Evolutionary conservation across 2,888 invertebrate species (phyloP).

Genomic region (Oconnorella tubifera): DNA sequence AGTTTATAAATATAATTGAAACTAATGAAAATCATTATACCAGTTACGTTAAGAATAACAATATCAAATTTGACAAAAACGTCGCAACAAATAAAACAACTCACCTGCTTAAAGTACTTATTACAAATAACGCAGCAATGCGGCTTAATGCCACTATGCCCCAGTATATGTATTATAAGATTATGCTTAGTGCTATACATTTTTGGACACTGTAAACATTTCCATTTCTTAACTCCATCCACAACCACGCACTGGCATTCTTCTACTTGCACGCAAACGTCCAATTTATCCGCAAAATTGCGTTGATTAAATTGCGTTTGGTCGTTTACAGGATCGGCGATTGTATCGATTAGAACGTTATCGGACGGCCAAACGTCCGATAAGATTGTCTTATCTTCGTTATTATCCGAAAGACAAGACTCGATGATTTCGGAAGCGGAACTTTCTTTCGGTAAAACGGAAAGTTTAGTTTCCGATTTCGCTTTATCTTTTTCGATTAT

Average conservation of each 20-base stretch:
- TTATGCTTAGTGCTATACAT: conserved; percentile 55
- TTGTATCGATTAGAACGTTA: neutral
- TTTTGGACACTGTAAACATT: conserved; percentile 51
- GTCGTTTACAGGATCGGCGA: neutral
- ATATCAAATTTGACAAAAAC: too few relatives aligned
- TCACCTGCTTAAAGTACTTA: conserved; percentile 52
- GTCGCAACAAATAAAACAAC: neutral
- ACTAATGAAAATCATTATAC: too few relatives aligned
- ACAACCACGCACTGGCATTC: conserved; percentile 48
- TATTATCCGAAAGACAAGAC: too few relatives aligned
- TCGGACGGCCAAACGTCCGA: neutral
- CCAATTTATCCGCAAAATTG: conserved; percentile 4
- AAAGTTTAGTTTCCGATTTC: too few relatives aligned
- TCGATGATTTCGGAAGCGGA: too few relatives aligned
- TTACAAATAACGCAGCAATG: conserved; percentile 54
- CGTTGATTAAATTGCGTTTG: neutral
- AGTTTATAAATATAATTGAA: too few relatives aligned
- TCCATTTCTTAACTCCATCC: conserved; percentile 52
- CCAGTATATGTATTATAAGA: conserved; percentile 52
- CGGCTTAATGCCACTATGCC: conserved; percentile 53
- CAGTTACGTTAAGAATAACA: too few relatives aligned
- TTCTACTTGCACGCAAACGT: conserved; percentile 39
- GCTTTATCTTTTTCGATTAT: too few relatives aligned
- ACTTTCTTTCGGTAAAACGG: too few relatives aligned
- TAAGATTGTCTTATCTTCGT: too few relatives aligned